Evolutionary conservation across 2,113 vertebrate genomes (phyloP), one percentile per base, ranked within the genome.

Genomic region (Pandion haliaetus): DNA sequence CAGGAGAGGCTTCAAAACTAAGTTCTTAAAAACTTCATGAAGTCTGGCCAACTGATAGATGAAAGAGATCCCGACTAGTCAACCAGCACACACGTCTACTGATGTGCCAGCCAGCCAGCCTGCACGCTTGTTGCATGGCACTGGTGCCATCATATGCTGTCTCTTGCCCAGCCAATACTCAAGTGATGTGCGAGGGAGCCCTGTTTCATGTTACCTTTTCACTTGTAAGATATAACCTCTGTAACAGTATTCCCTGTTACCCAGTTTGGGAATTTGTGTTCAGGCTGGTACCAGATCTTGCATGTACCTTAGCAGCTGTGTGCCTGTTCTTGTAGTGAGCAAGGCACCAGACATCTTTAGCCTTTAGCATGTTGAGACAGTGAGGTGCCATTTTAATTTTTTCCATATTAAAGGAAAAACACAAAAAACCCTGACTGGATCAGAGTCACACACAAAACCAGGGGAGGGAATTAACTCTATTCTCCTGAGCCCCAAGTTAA

Each of bases 61-160:
- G 25, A 71, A 34, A 50, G 61, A 26, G 42, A 57, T 24, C 49
- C 36, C n/a, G 31, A 8, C 38, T 24, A 45, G 36, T 32, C 19
- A 24, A n/a, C 18, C 24, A 55, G 23, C 0, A 0, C 7, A 0
- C 7, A 2, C 9, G 5, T 31, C 25, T 54, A 50, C 40, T 61
- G 50, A 36, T 44, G 65, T 12, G 34, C 17, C 73, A 86, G 45
- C 11, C 63, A 72, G 42, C 16, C 86, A 62, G 54, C 59, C n/a
- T 15, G 14, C 29, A 44, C 0, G 0, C 23, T 11, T 69, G n/a
- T 10, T 17, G 12, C 14, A 7, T 18, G 34, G 67, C 49, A 26
- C 17, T 45, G 19, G 3, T 67, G 42, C 18, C 34, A 26, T 21
- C 55, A 3, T 5, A n/a, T 1, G 3, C 9, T 14, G 4, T 12